These are phyloP conservation scores for Eupleurogrammus muticus DNA, from an alignment of 2,797 vertebrate species.

Conservation along the genomic window DNA sequence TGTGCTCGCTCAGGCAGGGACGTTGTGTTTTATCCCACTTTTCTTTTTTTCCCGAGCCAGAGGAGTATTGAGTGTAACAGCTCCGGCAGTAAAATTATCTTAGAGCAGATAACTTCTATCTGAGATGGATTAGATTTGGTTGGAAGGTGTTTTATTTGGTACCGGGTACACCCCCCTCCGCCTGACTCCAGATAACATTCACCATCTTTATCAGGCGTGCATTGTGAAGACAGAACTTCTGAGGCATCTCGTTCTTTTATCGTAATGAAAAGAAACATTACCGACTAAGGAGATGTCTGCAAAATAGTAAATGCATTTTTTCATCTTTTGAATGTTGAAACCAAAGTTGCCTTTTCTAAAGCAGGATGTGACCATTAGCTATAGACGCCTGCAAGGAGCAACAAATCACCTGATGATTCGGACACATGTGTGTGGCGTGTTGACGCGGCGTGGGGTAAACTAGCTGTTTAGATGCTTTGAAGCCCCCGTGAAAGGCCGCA, in stretches of 20 bases:
- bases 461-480: conserved; percentile 13
- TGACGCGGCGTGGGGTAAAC: conserved; percentile 24
- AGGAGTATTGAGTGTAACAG: conserved; percentile 1
- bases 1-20: neutral
- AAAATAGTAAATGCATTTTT: conserved; percentile 48
- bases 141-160: conserved; percentile 35
- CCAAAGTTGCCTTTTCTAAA: conserved; percentile 28
- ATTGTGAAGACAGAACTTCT: conserved; percentile 36
- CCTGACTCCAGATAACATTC: conserved; percentile 40
- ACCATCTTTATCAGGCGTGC: conserved; percentile 15
- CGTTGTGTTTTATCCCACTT: conserved; percentile 25
- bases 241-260: conserved; percentile 57
- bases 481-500: conserved; percentile 20
- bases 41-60: neutral
- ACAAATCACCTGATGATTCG: conserved; percentile 10
- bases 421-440: conserved; percentile 22
- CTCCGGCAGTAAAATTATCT: conserved; percentile 15
- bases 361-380: conserved; percentile 18
- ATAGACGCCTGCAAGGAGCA: neutral
- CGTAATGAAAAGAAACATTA: conserved; percentile 55
- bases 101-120: conserved; percentile 26
- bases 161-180: neutral
- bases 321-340: conserved; percentile 7
- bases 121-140: conserved; percentile 37
- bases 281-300: conserved; percentile 45